Conservation (phyloP, 2,797 vertebrate species). For the Tokudaia tokunoshimensis region DNA sequence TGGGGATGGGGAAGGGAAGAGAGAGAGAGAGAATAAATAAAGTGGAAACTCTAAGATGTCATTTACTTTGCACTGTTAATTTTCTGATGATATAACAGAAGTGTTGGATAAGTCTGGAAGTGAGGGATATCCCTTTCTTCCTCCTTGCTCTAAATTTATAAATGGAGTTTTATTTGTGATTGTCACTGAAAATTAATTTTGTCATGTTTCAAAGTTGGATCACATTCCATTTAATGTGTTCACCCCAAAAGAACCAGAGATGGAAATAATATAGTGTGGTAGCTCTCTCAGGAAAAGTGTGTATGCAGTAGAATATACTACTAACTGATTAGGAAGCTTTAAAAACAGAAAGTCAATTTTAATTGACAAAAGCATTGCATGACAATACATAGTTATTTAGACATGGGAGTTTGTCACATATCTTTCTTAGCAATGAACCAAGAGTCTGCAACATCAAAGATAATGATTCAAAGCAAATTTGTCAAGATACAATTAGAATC, state of each 20-base stretch:
- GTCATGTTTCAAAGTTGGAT: neutral
- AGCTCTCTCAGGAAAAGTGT: neutral
- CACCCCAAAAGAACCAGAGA: neutral
- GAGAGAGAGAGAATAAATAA: neutral
- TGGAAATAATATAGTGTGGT: neutral
- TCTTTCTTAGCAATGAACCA: neutral
- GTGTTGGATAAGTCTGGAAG: neutral
- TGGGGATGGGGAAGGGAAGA: too few species aligned
- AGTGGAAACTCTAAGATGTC: neutral
- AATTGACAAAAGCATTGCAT: neutral
- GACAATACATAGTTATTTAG: neutral
- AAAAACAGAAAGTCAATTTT: neutral
- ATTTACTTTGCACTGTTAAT: neutral
- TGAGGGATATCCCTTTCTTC: neutral
- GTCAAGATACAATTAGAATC: neutral
- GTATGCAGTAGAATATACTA: neutral
- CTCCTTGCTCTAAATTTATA: neutral
- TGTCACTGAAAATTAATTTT: neutral
- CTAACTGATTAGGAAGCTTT: neutral
- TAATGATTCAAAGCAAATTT: slow-evolving; percentile 19
- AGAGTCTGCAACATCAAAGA: neutral
- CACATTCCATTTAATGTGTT: slow-evolving; percentile 23
- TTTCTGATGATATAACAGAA: neutral
- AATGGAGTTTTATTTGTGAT: neutral
- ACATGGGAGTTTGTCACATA: neutral